A percentile compares a stretch with the other conserved stretches of the same genome.
Evolutionary conservation across 1,140 invertebrate genomes (phyloP).

Genomic region (Steinernema khuongi): DNA sequence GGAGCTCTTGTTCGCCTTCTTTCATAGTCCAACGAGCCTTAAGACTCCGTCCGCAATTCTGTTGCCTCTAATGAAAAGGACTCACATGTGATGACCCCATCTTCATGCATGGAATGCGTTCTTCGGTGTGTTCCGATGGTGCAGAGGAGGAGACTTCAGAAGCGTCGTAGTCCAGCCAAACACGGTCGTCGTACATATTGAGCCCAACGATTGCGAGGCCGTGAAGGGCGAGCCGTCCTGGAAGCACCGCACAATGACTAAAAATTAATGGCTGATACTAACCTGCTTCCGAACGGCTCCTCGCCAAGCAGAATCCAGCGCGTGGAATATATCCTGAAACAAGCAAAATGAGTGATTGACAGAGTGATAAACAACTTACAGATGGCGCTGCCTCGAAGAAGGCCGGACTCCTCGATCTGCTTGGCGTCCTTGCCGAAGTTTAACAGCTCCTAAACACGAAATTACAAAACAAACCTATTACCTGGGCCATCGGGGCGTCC

Average conservation of each 20-base stretch:
- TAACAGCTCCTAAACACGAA: constrained; percentile 66
- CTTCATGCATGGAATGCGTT: too few relatives aligned
- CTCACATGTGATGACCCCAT: too few relatives aligned
- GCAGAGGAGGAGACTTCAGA: constrained; percentile 84
- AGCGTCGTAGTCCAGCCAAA: constrained; percentile 81
- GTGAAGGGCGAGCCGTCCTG: constrained; percentile 53
- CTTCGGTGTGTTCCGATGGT: too few relatives aligned
- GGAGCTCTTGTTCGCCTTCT: too few relatives aligned
- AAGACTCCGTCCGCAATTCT: too few relatives aligned
- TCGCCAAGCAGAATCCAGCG: constrained; percentile 81
- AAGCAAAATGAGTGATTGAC: constrained; percentile 18
- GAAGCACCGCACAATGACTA: background rate
- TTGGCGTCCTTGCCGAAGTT: constrained; percentile 69
- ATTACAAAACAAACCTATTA: constrained; percentile 7
- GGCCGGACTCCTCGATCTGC: constrained; percentile 73
- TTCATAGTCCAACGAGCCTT: too few relatives aligned
- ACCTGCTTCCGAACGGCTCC: constrained; percentile 92
- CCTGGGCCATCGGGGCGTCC: constrained; percentile 42
- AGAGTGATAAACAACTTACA: constrained; percentile 22
- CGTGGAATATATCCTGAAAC: constrained; percentile 74
- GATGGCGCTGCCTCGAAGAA: constrained; percentile 69
- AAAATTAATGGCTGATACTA: too few relatives aligned
- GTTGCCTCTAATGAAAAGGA: too few relatives aligned
- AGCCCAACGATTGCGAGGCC: constrained; percentile 82
- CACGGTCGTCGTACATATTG: constrained; percentile 73